A percentile compares a stretch with the other conserved stretches of the same genome.
These are phyloP conservation scores for Paradoxurus hermaphroditus DNA, from an alignment of 2,113 vertebrate species.

Conservation along the genomic window DNA sequence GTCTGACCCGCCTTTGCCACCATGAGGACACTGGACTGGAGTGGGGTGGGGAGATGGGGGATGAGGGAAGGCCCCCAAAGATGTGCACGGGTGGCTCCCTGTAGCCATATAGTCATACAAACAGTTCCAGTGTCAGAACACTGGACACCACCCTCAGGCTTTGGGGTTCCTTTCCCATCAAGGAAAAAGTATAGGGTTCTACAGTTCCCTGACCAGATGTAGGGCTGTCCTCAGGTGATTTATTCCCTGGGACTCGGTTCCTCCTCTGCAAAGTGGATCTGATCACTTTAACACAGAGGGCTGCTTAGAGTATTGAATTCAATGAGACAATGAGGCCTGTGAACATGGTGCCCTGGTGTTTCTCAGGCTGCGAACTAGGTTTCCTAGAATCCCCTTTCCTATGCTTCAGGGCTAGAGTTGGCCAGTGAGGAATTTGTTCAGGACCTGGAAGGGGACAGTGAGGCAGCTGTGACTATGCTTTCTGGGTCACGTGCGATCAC, in stretches of 20 bases:
- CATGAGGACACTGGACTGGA: neutral
- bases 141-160: neutral
- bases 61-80: neutral
- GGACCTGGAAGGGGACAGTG: neutral
- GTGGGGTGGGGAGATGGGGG: neutral
- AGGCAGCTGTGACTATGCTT: neutral
- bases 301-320: neutral
- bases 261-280: neutral
- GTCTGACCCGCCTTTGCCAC: neutral
- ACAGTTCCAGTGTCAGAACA: neutral
- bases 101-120: neutral
- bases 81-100: neutral
- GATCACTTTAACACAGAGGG: neutral
- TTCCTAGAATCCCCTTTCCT: neutral
- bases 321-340: neutral
- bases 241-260: neutral
- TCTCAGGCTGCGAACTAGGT: no score
- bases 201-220: neutral
- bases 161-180: neutral
- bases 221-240: neutral
- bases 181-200: neutral
- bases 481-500: neutral
- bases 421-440: neutral
- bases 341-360: accelerated
- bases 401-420: neutral